Conservation (phyloP, 2,113 vertebrate genomes). For the Typhlomys cinereus region DNA sequence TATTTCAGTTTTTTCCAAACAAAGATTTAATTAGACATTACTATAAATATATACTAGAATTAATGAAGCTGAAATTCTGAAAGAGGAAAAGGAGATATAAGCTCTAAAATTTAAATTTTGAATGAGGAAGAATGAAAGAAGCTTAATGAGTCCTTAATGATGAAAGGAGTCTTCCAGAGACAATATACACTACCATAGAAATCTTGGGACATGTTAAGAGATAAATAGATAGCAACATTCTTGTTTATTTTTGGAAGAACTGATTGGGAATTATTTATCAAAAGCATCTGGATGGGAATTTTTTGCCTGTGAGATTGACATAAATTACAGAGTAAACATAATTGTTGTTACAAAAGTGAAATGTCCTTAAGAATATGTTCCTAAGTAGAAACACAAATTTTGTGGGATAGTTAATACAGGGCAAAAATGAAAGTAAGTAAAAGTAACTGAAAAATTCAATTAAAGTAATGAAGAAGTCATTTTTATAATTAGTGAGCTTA, state of each 20-base stretch:
- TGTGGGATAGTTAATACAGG: not conserved
- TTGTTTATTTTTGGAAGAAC: conserved; percentile 34
- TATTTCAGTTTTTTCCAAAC: conserved; percentile 42
- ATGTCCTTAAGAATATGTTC: not conserved
- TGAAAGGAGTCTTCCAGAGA: not conserved
- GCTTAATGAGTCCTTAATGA: not conserved
- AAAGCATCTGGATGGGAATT: not conserved
- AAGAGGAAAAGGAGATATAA: conserved; percentile 23
- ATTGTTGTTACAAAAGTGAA: not conserved
- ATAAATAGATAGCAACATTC: not conserved
- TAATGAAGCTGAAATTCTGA: conserved; percentile 39
- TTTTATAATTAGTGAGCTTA: conserved; percentile 46
- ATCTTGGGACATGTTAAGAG: not conserved
- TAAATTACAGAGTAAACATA: conserved; percentile 22
- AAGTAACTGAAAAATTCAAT: not conserved
- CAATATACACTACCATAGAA: not conserved
- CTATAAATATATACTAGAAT: not conserved
- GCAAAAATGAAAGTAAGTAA: not conserved
- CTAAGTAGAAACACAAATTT: conserved; percentile 17
- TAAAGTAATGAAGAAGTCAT: conserved; percentile 43
- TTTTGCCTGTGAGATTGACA: conserved; percentile 35
- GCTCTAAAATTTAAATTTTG: conserved; percentile 5
- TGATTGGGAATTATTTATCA: conserved; percentile 21
- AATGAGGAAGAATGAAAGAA: not conserved
- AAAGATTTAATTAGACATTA: conserved; percentile 32